phyloP scores from a whole-genome alignment of 2,888 invertebrate species.

The Scaptodrosophila latifasciaeformis region DNA sequence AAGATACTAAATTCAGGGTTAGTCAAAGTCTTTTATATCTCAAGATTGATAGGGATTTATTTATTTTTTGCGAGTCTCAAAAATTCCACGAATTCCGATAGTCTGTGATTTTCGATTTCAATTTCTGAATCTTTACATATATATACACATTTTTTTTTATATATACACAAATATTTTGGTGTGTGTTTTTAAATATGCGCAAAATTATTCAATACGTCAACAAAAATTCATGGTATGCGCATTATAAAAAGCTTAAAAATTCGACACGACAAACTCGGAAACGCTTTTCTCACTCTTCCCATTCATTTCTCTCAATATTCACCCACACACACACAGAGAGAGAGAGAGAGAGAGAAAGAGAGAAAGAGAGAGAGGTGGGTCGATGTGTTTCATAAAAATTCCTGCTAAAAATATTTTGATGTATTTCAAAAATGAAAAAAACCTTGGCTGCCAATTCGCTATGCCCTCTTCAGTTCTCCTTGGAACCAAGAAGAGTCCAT shows the following conservation, averaged over 20 bases:
- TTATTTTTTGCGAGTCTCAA: no score
- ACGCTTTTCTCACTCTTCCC: conserved; percentile 50
- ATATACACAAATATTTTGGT: conserved; percentile 4
- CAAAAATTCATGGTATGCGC: conserved; percentile 68
- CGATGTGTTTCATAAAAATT: conserved; percentile 17
- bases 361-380: no score
- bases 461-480: no score
- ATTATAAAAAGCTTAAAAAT: conserved; percentile 61
- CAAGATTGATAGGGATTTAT: no score
- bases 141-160: conserved; percentile 13
- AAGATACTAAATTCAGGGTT: no score
- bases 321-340: no score
- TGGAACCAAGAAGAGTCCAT: no score
- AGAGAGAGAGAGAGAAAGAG: no score
- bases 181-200: conserved; percentile 27
- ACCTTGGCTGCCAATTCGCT: conserved; percentile 56
- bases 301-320: no score
- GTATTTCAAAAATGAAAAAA: conserved; percentile 21
- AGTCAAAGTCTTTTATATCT: no score
- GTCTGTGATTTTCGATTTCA: conserved; percentile 42
- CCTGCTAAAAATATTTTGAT: conserved; percentile 48
- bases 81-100: no score
- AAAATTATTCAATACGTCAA: conserved; percentile 69
- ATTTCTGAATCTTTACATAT: conserved; percentile 1
- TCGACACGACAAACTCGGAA: conserved; percentile 67